Base-by-base conservation (phyloP, 2,888 invertebrate genomes). In the Xestia xanthographa region DNA sequence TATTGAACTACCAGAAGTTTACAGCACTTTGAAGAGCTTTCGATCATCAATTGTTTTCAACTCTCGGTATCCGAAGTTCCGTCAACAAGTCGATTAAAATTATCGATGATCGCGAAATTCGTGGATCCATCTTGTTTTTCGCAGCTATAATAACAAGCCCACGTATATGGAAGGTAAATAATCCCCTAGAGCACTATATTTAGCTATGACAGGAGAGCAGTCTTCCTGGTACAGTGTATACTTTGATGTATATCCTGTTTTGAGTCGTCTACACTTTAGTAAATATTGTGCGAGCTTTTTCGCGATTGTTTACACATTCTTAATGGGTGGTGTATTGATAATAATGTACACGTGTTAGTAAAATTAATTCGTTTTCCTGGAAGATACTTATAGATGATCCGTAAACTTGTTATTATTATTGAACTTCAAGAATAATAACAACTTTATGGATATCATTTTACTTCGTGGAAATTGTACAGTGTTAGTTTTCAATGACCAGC, bases 201-300 rank as follows among this genome's bases (percentile, higher is more conserved):
- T 86, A 87, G 75, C 12, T 50, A 58, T 85, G 82, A 82, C 77
- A 41, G 67, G 68, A 83, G 20, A 56, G 48, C 66, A 62, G 22
- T 41, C 65, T 92, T 92, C 91, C 86, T 81, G 87, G 91, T 90
- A 92, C 75, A 74, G 58, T 78, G 75, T 74, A 6, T 53, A 69
- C 88, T 91, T 90, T 89, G 89, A 89, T 90, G 89, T 88, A 81
- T 66, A 80, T 85, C 82, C 66, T 78, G 75, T 82, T 83, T 74
- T 63, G 67, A 81, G 79, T 83, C 82, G 86, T 88, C 83, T 85
- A 80, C 73, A 53, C 41, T 67, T 66, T 34, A 66, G 77, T 87
- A 90, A 91, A 91, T 86, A 90, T 82, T 80, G 69, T 79, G 77
- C 73, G 62, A 70, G 70, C 43, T 63, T 72, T 11, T 67, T 82